Conservation (phyloP, 2,888 invertebrate genomes). For the Acheta domesticus region DNA sequence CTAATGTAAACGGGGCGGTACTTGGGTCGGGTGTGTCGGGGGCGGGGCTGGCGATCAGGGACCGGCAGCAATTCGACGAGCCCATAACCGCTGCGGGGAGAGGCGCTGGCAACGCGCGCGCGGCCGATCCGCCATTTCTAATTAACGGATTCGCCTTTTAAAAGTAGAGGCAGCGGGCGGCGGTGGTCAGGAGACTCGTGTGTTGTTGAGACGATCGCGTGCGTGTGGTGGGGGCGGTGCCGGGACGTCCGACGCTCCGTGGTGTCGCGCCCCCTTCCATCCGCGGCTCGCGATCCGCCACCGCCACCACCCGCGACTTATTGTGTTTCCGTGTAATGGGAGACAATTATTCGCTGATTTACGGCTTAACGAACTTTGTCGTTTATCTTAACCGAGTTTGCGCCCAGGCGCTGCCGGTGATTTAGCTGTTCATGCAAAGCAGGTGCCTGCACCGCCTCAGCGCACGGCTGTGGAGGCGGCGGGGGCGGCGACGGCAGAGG, state of each 20-base stretch:
- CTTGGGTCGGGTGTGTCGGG: too few species aligned
- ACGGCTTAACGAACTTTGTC: slow-evolving; percentile 9
- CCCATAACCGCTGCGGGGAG: background rate
- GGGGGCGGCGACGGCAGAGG: background rate
- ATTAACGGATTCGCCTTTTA: background rate
- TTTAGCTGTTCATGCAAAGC: slow-evolving; percentile 18
- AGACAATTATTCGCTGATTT: slow-evolving; percentile 7
- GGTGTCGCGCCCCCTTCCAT: background rate
- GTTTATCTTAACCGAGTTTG: slow-evolving; percentile 18
- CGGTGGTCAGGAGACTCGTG: background rate
- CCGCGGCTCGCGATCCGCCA: background rate
- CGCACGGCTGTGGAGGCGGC: background rate
- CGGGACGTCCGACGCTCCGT: background rate
- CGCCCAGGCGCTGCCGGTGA: slow-evolving; percentile 18
- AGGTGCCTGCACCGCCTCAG: background rate
- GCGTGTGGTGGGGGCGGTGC: background rate
- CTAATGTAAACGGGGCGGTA: too few species aligned
- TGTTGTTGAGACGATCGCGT: background rate
- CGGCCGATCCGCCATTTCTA: background rate
- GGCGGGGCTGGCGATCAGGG: background rate
- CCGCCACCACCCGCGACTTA: background rate
- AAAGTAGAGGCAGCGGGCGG: background rate
- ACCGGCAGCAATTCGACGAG: background rate
- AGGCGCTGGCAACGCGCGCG: background rate
- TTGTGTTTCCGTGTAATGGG: slow-evolving; percentile 7